Conservation (phyloP, 1,140 invertebrate species). For the Drosophila pectinifera region DNA sequence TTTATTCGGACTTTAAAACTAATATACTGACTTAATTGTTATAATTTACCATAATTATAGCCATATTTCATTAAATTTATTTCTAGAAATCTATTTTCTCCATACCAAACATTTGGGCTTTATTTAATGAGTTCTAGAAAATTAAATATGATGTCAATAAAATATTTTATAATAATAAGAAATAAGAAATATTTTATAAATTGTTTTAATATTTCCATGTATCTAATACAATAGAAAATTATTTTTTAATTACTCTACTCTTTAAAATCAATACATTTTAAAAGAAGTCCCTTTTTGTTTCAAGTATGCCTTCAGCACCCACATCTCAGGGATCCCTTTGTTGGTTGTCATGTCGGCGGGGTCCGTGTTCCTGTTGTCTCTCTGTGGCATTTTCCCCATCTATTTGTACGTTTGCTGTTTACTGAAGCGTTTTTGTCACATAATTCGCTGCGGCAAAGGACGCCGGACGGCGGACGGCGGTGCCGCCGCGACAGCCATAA, state of each 20-base stretch:
- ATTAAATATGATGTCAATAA: no score
- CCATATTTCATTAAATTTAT: no score
- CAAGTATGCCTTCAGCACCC: slow-evolving; percentile 1
- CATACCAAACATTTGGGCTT: no score
- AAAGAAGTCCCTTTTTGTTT: background rate
- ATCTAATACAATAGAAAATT: no score
- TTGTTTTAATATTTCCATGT: no score
- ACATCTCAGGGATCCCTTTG: slow-evolving; percentile 17
- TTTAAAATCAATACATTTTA: background rate
- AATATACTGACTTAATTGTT: no score
- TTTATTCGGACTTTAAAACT: no score
- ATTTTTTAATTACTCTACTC: background rate
- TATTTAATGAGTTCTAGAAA: no score
- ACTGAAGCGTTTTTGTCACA: slow-evolving; percentile 56
- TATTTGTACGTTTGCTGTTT: slow-evolving; percentile 55
- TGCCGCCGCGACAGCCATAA: slow-evolving; percentile 59
- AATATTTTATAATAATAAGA: no score
- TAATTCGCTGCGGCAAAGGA: slow-evolving; percentile 60
- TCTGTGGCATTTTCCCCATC: slow-evolving; percentile 46
- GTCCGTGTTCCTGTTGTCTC: slow-evolving; percentile 37
- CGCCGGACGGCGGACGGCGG: slow-evolving; percentile 48
- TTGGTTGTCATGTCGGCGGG: slow-evolving; percentile 14
- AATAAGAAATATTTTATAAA: no score
- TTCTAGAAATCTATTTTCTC: no score
- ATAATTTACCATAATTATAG: no score